Conservation (phyloP, 2,888 invertebrate species). For the Merodon equestris region DNA sequence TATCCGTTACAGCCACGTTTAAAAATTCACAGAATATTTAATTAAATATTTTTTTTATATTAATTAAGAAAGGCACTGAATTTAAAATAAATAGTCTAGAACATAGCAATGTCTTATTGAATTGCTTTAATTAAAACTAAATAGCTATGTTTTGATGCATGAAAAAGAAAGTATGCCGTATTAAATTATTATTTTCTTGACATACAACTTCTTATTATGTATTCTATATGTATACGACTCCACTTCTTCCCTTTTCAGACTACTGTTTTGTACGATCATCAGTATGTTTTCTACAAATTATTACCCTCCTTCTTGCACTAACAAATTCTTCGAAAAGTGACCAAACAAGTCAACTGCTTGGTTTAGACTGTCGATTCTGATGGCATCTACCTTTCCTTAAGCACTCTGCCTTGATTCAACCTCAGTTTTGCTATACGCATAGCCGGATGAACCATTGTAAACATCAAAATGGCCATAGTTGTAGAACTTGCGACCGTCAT, state of each 20-base stretch:
- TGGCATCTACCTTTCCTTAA: slow-evolving; percentile 77
- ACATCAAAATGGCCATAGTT: slow-evolving; percentile 42
- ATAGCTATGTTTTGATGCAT: no score
- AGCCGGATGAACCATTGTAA: slow-evolving; percentile 56
- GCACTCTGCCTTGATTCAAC: slow-evolving; percentile 70
- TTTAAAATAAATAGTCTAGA: slow-evolving; percentile 58
- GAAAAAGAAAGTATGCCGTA: no score
- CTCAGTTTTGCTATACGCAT: slow-evolving; percentile 36
- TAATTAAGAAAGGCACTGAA: slow-evolving; percentile 11
- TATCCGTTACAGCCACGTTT: slow-evolving; percentile 42
- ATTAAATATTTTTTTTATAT: slow-evolving; percentile 14
- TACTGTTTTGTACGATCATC: no score
- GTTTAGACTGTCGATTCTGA: slow-evolving; percentile 76
- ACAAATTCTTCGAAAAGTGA: slow-evolving; percentile 67
- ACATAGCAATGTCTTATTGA: slow-evolving; percentile 61
- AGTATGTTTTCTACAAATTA: slow-evolving; percentile 38
- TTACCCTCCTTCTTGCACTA: no score
- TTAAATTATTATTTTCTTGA: slow-evolving; percentile 55
- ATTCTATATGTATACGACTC: slow-evolving; percentile 51
- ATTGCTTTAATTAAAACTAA: no score
- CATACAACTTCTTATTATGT: slow-evolving; percentile 48
- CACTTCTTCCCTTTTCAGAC: no score
- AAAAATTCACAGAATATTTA: slow-evolving; percentile 46
- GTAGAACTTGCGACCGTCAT: slow-evolving; percentile 48
- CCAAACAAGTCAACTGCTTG: slow-evolving; percentile 77